Evolutionary conservation across 2,797 vertebrate genomes (phyloP).

Genomic region (Rhinichthys osculus): DNA sequence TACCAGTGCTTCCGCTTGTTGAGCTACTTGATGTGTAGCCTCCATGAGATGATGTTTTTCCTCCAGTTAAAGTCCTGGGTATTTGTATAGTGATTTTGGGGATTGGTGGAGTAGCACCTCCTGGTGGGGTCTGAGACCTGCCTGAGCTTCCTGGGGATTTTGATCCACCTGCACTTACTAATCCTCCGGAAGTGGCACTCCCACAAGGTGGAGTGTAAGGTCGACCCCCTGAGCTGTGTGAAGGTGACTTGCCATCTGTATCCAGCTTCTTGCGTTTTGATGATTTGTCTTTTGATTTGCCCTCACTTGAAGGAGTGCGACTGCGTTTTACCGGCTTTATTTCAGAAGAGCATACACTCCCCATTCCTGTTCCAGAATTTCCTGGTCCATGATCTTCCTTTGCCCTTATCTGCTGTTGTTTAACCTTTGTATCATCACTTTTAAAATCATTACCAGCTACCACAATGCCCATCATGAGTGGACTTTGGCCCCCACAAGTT

Average conservation of each 20-base stretch:
- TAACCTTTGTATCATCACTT: constrained; percentile 85
- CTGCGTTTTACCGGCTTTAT: constrained; percentile 94
- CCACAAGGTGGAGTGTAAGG: constrained; percentile 96
- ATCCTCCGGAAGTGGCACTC: constrained; percentile 81
- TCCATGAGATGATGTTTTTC: constrained; percentile 92
- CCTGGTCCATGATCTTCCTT: constrained; percentile 78
- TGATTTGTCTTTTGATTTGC: constrained; percentile 96
- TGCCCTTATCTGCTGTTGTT: constrained; percentile 74
- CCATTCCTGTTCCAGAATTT: constrained; percentile 79
- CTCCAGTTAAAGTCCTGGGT: constrained; percentile 91
- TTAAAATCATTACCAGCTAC: constrained; percentile 80
- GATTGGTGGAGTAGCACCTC: constrained; percentile 94
- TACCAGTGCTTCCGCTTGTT: constrained; percentile 75
- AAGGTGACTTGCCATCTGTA: constrained; percentile 94
- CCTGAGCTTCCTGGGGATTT: constrained; percentile 96
- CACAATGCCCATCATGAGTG: constrained; percentile 80
- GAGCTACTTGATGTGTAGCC: constrained; percentile 92
- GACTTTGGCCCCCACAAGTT: constrained; percentile 89
- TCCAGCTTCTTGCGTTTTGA: constrained; percentile 95
- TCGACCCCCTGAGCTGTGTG: constrained; percentile 90
- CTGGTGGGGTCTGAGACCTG: constrained; percentile 95
- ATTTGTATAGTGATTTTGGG: constrained; percentile 99
- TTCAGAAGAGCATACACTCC: constrained; percentile 80
- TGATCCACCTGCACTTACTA: constrained; percentile 92
- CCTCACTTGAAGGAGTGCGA: constrained; percentile 94